Evolutionary conservation across 2,797 vertebrate genomes (phyloP), one percentile per base, ranked within the genome.

Genomic region (Scleropages formosus): DNA sequence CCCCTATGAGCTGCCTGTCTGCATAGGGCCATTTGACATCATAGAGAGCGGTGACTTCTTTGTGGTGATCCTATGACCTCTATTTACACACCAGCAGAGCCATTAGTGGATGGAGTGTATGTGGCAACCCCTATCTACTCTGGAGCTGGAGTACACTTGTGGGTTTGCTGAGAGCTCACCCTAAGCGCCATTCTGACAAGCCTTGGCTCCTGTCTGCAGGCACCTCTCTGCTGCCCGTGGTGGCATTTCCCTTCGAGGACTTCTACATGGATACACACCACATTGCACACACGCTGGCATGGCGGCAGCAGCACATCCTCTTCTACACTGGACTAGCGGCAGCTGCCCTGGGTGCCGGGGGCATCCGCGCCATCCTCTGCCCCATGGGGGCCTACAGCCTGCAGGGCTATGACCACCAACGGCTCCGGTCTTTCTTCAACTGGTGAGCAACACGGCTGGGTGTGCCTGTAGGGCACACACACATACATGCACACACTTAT

Each of bases 241-340:
- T 96, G 76, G 94, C 95, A 0, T 99, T 98, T 76, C 95, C 96
- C 4, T 95, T 95, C 27, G 96, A 96, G 80, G 95, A 96, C 77
- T 91, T 96, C 88, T 93, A 94, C 78, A 83, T 94, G 0, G 92
- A 95, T 82, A 87, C 84, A 60, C 84, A 90, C 61, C 93, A 94
- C 22, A 80, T 93, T 76, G 88, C 91, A 6, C 93, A 94, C 75
- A 82, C 84, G 0, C 80, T 95, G 27, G 87, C 91, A 0, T 87
- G 84, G 22, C 86, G 83, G 27, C 90, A 95, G 73, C 94, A 93
- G 87, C 92, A 90, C 80, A 84, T 92, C 1, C 71, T 98, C 4
- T 96, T 98, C 84, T 95, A 94, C 75, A 77, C 76, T 0, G 95
- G 94, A 0, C 89, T 98, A 1, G 80, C 96, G 79, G 90, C 94